Conservation (phyloP, 2,113 vertebrate species). For the Sula dactylatra region DNA sequence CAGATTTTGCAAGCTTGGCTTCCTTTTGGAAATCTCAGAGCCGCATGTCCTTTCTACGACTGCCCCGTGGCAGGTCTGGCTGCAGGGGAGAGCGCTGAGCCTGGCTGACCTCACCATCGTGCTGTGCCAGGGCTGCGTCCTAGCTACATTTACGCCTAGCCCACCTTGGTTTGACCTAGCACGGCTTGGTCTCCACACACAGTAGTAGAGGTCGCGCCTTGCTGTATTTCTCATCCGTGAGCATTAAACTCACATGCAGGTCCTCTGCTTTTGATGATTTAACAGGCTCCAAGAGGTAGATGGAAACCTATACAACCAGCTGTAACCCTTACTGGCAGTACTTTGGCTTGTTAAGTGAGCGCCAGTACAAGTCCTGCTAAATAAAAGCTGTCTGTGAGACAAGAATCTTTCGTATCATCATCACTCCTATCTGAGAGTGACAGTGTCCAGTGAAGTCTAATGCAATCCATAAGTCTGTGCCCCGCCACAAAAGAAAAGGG, state of each 20-base stretch:
- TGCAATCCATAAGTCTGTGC: background rate
- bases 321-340: background rate
- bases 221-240: background rate
- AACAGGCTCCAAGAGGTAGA: background rate
- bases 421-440: background rate
- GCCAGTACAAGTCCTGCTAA: background rate
- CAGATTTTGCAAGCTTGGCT: background rate
- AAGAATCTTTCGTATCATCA: background rate
- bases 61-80: background rate
- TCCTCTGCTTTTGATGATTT: background rate
- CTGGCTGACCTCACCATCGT: background rate
- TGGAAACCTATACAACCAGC: background rate
- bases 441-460: background rate
- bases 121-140: background rate
- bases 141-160: background rate
- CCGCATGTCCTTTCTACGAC: rapidly evolving
- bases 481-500: background rate
- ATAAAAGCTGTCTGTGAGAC: background rate
- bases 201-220: rapidly evolving
- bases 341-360: background rate
- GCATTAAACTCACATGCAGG: background rate
- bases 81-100: rapidly evolving
- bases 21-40: background rate
- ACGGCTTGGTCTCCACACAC: background rate
- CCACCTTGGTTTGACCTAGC: background rate